phyloP scores from a whole-genome alignment of 2,888 invertebrate species.

The Phyllotreta striolata region DNA sequence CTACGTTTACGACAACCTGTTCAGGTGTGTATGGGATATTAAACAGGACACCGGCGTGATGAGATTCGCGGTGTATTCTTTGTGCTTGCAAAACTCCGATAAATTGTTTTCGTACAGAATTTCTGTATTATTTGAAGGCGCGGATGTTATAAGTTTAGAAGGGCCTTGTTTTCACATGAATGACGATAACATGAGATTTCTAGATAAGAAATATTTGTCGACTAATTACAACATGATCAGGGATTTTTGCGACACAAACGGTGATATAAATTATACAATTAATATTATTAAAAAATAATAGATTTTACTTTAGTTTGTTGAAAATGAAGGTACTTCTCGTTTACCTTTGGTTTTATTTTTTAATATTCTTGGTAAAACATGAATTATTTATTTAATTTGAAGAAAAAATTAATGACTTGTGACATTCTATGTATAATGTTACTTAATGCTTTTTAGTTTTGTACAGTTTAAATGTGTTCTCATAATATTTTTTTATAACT shows the following conservation, averaged over 20 bases:
- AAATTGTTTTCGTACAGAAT: constrained; percentile 27
- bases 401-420: no score
- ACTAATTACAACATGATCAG: constrained; percentile 29
- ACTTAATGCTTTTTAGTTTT: no score
- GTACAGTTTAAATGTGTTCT: no score
- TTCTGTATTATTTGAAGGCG: constrained; percentile 12
- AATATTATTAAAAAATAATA: constrained; percentile 19
- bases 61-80: constrained; percentile 45
- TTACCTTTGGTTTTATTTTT: no score
- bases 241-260: constrained; percentile 29
- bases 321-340: no score
- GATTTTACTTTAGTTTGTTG: no score
- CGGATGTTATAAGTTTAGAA: constrained; percentile 16
- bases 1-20: constrained; percentile 40
- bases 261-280: constrained; percentile 30
- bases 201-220: constrained; percentile 25
- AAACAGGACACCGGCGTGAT: constrained; percentile 42
- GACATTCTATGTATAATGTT: no score
- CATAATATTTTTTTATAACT: no score
- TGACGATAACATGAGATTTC: constrained; percentile 28
- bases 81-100: constrained; percentile 18
- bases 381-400: no score
- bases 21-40: constrained; percentile 46
- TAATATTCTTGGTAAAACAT: no score
- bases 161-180: constrained; percentile 27